Conservation (phyloP, 2,888 invertebrate species). For the Netelia fuscicornis region DNA sequence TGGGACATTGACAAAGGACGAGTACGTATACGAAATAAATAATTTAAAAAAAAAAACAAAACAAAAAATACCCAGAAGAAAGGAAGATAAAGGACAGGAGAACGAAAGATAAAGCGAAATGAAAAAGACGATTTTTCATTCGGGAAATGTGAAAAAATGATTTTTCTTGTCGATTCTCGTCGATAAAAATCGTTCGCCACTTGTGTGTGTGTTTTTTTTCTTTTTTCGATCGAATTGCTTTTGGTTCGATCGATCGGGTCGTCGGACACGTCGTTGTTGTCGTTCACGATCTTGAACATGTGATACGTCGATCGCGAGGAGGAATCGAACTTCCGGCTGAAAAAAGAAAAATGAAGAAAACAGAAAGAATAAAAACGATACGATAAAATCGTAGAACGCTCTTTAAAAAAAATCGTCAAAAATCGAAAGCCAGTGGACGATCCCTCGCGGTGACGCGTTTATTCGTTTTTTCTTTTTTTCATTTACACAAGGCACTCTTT, state of each 20-base stretch:
- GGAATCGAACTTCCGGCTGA: slow-evolving; percentile 27
- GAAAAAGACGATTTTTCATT: background rate
- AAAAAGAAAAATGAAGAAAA: slow-evolving; percentile 10
- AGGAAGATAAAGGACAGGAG: slow-evolving; percentile 32
- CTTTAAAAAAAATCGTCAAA: background rate
- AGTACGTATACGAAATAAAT: slow-evolving; percentile 45
- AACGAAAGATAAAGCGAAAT: slow-evolving; percentile 20
- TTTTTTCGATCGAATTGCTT: background rate
- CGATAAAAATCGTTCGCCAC: background rate
- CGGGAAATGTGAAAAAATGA: no score
- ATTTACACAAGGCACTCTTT: slow-evolving; percentile 77
- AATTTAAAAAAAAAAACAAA: slow-evolving; percentile 1
- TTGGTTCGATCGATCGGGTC: no score
- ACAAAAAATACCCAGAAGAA: slow-evolving; percentile 15
- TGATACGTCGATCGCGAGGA: slow-evolving; percentile 79
- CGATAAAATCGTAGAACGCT: background rate
- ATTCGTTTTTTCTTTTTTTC: slow-evolving; percentile 26
- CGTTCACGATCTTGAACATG: slow-evolving; percentile 81
- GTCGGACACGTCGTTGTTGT: slow-evolving; percentile 48
- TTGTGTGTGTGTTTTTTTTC: background rate
- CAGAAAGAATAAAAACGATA: slow-evolving; percentile 5
- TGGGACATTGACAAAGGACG: slow-evolving; percentile 1
- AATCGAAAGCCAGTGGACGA: slow-evolving; percentile 67
- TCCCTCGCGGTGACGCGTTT: slow-evolving; percentile 74
- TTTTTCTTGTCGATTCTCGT: slow-evolving; percentile 1